Evolutionary conservation across 2,888 invertebrate species (phyloP), one percentile per base, ranked within the genome.

Genomic region (Aspidapion aeneum): DNA sequence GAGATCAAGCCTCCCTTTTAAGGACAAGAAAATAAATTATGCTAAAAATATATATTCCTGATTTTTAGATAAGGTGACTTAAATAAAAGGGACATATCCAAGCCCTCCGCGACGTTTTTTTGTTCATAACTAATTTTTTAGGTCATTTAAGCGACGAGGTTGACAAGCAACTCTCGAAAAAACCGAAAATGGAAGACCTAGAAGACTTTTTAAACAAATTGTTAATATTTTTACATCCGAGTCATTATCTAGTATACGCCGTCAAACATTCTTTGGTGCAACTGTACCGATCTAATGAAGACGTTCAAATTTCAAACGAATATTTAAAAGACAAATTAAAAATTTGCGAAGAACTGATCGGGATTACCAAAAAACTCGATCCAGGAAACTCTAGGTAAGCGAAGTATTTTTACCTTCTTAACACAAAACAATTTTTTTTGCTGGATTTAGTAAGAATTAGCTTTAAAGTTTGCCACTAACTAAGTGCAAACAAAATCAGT

Each of bases 201-300:
- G 90, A 90, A 76, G 83, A 85, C 1, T 87, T 90, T 66, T 80
- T 90, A 57, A 77, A 81, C 16, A 87, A 86, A 68, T 86, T 89
- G 71, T 83, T 84, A 59, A 82, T 84, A 61, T 84, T 86, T 3
- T 75, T 91, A 61, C 90, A 90, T 75, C 84, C 86, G 1, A 85
- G 80, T 51, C 90, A 90, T 71, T 87, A 86, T 71, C 85, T 90
- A 69, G 81, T 88, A 0, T 76, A 90, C 18, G 86, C 88, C 74
- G 85, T 88, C 1, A 90, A 90, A 74, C 85, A 89, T 74, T 87
- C 87, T 1, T 78, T 91, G 48, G 81, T 85, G 57, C 90, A 90
- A 75, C 82, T 90, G 67, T 90, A 90, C 74, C 89, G 89, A 18
- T 87, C 85, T 72, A 87, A 90, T 0, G 89, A 89, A 20, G 80